Conservation (phyloP, 2,797 vertebrate genomes). For the Cynopterus sphinx region DNA sequence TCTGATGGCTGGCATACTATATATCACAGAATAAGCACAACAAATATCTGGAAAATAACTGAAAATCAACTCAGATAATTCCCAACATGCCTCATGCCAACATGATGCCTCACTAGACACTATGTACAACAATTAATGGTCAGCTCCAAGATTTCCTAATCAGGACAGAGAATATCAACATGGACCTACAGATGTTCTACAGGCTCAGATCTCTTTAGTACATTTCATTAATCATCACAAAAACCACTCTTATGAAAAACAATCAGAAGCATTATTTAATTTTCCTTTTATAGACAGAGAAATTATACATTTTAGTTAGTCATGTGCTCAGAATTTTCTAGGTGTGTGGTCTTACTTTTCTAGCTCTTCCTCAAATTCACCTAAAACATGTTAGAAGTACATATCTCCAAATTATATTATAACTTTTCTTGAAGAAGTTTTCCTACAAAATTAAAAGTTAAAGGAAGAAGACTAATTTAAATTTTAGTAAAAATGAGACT, state of each 20-base stretch:
- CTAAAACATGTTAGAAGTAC: not conserved
- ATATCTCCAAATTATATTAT: not conserved
- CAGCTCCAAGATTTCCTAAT: not conserved
- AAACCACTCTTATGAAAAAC: not conserved
- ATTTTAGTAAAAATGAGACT: not conserved
- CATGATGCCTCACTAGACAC: not conserved
- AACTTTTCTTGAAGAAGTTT: slow-evolving; percentile 13
- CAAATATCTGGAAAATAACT: not conserved
- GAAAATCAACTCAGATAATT: not conserved
- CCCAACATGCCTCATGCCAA: not conserved
- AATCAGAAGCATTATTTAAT: not conserved
- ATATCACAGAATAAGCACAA: not conserved
- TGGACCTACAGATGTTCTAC: not conserved
- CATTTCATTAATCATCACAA: slow-evolving; percentile 28
- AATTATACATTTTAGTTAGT: not conserved
- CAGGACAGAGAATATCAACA: not conserved
- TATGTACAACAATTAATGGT: not conserved
- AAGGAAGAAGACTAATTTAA: not conserved
- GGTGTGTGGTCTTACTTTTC: not conserved
- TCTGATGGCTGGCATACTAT: not conserved
- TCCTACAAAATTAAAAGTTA: slow-evolving; percentile 12
- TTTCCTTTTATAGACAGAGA: not conserved
- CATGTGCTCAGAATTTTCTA: slow-evolving; percentile 7
- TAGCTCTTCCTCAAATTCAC: not conserved
- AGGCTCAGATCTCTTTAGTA: not conserved